phyloP scores from a whole-genome alignment of 2,113 vertebrate genomes.

The Dicaeum eximium region DNA sequence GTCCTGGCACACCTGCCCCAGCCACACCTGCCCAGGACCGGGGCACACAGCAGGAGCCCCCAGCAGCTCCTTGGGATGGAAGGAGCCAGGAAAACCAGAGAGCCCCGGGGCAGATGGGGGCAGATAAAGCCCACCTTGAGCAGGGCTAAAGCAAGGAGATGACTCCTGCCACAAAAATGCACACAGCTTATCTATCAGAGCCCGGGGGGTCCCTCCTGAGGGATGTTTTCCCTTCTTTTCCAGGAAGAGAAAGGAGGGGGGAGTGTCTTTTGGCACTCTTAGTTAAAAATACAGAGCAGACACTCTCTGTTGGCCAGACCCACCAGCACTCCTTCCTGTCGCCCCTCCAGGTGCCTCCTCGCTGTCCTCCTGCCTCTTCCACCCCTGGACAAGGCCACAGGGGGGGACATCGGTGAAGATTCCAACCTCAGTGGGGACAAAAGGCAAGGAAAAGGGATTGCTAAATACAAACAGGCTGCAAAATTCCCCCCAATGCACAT shows the following conservation, averaged over 20 bases:
- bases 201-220: not conserved
- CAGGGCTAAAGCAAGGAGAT: not conserved
- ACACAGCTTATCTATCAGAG: not conserved
- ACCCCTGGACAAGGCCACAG: not conserved
- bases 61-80: not conserved
- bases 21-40: not conserved
- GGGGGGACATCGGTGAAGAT: not conserved
- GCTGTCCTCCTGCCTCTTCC: no score
- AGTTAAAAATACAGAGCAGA: not conserved
- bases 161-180: not conserved
- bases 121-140: not conserved
- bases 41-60: not conserved
- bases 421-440: accelerated
- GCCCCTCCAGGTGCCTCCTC: not conserved
- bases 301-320: not conserved
- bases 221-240: not conserved
- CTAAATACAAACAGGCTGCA: not conserved
- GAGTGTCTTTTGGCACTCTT: not conserved
- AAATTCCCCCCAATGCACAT: not conserved
- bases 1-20: not conserved
- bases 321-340: not conserved
- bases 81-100: not conserved
- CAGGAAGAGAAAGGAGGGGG: not conserved
- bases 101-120: not conserved
- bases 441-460: not conserved